Percentiles rank a stretch among this genome's conserved stretches.
Conservation (phyloP, 2,888 invertebrate genomes). For the Lamellibrachia satsuma region DNA sequence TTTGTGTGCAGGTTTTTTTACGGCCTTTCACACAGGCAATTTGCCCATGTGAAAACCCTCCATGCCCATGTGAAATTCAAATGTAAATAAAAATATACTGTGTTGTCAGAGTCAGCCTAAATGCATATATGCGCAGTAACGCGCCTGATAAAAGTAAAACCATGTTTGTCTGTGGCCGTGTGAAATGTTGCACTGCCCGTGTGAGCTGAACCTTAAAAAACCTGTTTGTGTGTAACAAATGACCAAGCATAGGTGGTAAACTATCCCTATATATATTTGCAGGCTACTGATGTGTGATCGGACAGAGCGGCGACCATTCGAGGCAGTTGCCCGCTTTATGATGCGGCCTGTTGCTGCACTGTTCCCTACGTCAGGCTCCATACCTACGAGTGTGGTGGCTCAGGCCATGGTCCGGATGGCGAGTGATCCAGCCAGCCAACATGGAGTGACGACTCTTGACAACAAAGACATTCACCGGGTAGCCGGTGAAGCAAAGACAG, state of each 20-base stretch:
- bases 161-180: too few relatives aligned
- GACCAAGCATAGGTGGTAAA: neutral
- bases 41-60: too few relatives aligned
- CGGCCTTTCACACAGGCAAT: neutral
- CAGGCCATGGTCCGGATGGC: slow-evolving; percentile 56
- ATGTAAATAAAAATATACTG: too few relatives aligned
- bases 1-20: neutral
- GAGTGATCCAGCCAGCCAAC: slow-evolving; percentile 36
- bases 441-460: slow-evolving; percentile 49
- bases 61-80: too few relatives aligned
- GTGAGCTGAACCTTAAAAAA: too few relatives aligned
- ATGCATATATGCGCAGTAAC: too few relatives aligned
- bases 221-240: neutral
- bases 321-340: slow-evolving; percentile 47
- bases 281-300: slow-evolving; percentile 58
- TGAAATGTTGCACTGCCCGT: too few relatives aligned
- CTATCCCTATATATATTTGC: slow-evolving; percentile 28
- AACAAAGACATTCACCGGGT: slow-evolving; percentile 57
- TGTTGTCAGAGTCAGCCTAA: too few relatives aligned
- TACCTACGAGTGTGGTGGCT: slow-evolving; percentile 53
- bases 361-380: slow-evolving; percentile 56
- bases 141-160: too few relatives aligned
- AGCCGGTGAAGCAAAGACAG: slow-evolving; percentile 39
- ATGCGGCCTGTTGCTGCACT: slow-evolving; percentile 54
- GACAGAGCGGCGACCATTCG: slow-evolving; percentile 53